A percentile compares a stretch with the other conserved stretches of the same genome.
These are phyloP conservation scores for Microdon myrmicae DNA, from an alignment of 2,888 invertebrate genomes.

Conservation along the genomic window DNA sequence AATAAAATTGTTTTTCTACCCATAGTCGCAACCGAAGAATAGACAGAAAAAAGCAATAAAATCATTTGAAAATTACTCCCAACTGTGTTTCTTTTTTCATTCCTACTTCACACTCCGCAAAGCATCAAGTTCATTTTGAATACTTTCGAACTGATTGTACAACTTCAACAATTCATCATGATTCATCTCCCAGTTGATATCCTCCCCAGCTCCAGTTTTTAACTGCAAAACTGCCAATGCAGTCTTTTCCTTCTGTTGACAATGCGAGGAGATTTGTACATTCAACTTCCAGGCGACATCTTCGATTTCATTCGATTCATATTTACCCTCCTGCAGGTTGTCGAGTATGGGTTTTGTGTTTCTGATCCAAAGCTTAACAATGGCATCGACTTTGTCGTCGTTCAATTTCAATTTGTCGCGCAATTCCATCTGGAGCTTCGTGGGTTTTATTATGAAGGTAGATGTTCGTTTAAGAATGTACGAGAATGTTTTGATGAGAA, in stretches of 20 bases:
- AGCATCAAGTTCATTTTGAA: conserved; percentile 67
- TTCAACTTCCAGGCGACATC: conserved; percentile 71
- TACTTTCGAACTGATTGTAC: conserved; percentile 69
- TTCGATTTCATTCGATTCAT: conserved; percentile 67
- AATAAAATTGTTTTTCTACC: conserved; percentile 23
- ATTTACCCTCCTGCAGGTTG: conserved; percentile 65
- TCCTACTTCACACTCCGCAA: conserved; percentile 53
- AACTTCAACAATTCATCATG: conserved; percentile 68
- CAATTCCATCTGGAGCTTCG: conserved; percentile 68
- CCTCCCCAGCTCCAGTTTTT: conserved; percentile 64
- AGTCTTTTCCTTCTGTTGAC: conserved; percentile 66
- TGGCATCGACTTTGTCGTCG: conserved; percentile 70
- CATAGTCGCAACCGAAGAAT: conserved; percentile 6
- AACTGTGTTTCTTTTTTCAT: not conserved
- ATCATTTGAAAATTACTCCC: conserved; percentile 15
- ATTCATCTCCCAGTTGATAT: conserved; percentile 68
- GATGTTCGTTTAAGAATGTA: conserved; percentile 69
- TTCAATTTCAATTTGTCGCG: conserved; percentile 68
- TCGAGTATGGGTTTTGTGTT: conserved; percentile 69
- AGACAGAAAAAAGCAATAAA: conserved; percentile 20
- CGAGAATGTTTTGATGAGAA: conserved; percentile 65
- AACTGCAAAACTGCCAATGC: conserved; percentile 69
- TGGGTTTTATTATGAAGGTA: conserved; percentile 70
- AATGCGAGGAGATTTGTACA: conserved; percentile 68
- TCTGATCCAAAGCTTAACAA: conserved; percentile 69